Conservation (phyloP, 2,888 invertebrate genomes). For the Drosophila affinis region DNA sequence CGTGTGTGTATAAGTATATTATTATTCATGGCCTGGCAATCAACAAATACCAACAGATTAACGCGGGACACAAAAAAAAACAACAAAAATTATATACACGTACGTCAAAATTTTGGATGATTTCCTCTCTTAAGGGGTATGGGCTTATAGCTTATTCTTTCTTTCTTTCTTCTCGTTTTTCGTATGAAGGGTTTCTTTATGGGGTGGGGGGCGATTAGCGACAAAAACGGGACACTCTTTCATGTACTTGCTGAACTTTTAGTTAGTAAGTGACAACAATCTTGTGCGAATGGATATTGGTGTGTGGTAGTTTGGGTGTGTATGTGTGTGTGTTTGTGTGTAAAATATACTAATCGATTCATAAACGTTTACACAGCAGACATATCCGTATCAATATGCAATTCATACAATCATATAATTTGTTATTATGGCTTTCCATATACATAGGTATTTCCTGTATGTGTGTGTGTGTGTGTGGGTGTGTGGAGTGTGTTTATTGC, state of each 20-base stretch:
- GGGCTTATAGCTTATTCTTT: slow-evolving; percentile 4
- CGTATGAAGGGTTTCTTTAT: background rate
- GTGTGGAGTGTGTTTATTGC: slow-evolving; percentile 29
- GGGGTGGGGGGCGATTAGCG: slow-evolving; percentile 1
- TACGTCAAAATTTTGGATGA: slow-evolving; percentile 78
- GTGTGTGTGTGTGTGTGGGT: background rate
- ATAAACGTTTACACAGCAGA: slow-evolving; percentile 64
- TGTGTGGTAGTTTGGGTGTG: slow-evolving; percentile 6
- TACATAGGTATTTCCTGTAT: slow-evolving; percentile 55
- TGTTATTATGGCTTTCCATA: slow-evolving; percentile 75
- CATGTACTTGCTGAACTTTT: slow-evolving; percentile 16
- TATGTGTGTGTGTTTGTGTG: slow-evolving; percentile 26
- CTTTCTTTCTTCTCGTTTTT: slow-evolving; percentile 5
- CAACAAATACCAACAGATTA: slow-evolving; percentile 26
- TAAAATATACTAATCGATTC: slow-evolving; percentile 82
- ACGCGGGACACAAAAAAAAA: slow-evolving; percentile 47
- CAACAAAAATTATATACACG: slow-evolving; percentile 84
- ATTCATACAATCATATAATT: slow-evolving; percentile 46
- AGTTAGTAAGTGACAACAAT: slow-evolving; percentile 32
- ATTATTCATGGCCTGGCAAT: slow-evolving; percentile 42
- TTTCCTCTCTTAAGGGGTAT: slow-evolving; percentile 23
- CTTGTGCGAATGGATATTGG: slow-evolving; percentile 20
- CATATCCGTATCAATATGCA: slow-evolving; percentile 30
- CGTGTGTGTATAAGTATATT: slow-evolving; percentile 43
- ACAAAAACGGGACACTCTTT: slow-evolving; percentile 8